Evolutionary conservation across 2,797 vertebrate genomes (phyloP).

Genomic region (Mormyrus hasselquistii): DNA sequence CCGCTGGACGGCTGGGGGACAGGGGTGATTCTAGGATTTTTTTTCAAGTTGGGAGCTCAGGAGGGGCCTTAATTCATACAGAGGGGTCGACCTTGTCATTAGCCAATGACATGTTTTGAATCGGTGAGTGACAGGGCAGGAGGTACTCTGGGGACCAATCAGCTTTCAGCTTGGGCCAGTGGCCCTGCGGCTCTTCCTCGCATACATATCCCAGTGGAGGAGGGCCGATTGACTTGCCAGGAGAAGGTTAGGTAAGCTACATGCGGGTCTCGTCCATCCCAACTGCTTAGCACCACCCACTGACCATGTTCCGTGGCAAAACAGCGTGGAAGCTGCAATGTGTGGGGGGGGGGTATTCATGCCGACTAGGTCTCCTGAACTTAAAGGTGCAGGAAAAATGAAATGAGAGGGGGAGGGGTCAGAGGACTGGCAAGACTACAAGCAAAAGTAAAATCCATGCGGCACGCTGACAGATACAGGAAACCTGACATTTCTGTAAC

Average conservation of each 20-base stretch:
- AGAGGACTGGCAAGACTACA: slow-evolving; percentile 22
- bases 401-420: slow-evolving; percentile 30
- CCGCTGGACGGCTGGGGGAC: not conserved
- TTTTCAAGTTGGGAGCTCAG: not conserved
- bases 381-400: not conserved
- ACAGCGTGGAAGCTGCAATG: no score
- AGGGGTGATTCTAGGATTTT: not conserved
- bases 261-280: not conserved
- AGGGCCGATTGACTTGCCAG: slow-evolving; percentile 16
- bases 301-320: not conserved
- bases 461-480: slow-evolving; percentile 16
- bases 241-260: not conserved
- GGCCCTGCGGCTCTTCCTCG: not conserved
- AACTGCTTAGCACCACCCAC: not conserved
- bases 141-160: not conserved
- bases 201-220: not conserved
- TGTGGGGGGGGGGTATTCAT: no score
- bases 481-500: slow-evolving; percentile 2
- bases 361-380: slow-evolving; percentile 14
- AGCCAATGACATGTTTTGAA: not conserved
- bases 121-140: not conserved
- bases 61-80: not conserved
- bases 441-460: slow-evolving; percentile 24
- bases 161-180: not conserved
- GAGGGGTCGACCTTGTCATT: not conserved